phyloP scores from a whole-genome alignment of 2,888 invertebrate genomes.

The Machimus atricapillus region DNA sequence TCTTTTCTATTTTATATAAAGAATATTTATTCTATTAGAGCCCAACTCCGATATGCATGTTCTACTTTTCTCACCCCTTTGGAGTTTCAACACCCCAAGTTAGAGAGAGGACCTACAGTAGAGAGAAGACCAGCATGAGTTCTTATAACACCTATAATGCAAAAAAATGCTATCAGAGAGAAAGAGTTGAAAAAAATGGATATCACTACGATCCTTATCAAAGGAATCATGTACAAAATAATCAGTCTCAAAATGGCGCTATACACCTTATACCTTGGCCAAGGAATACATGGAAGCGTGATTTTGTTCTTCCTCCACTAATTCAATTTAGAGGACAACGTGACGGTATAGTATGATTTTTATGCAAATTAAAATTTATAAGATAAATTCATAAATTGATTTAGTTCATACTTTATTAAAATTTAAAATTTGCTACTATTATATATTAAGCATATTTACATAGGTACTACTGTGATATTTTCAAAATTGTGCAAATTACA shows the following conservation, averaged over 20 bases:
- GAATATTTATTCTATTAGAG: slow-evolving; percentile 43
- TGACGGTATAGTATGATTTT: slow-evolving; percentile 44
- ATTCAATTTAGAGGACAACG: slow-evolving; percentile 47
- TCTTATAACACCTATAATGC: neutral
- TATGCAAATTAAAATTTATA: neutral
- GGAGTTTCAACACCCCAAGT: slow-evolving; percentile 64
- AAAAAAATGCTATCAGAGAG: neutral
- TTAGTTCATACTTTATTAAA: no score
- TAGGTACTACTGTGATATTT: no score
- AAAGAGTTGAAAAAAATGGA: neutral
- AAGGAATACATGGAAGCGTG: slow-evolving; percentile 48
- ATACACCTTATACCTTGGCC: slow-evolving; percentile 47
- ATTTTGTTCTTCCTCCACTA: slow-evolving; percentile 49
- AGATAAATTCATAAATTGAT: no score
- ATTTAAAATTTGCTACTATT: no score
- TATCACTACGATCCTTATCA: neutral
- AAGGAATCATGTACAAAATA: neutral
- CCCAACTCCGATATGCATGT: slow-evolving; percentile 64
- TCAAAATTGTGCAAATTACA: no score
- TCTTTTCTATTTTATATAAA: neutral
- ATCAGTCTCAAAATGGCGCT: slow-evolving; percentile 29
- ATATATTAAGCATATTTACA: no score
- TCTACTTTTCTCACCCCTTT: slow-evolving; percentile 68
- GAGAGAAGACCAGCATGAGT: slow-evolving; percentile 47
- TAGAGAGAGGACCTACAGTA: slow-evolving; percentile 54